Percentiles rank a stretch among this genome's conserved stretches.
These are phyloP conservation scores for Drosophila neoperkinsi DNA, from an alignment of 2,888 invertebrate genomes.

Conservation along the genomic window DNA sequence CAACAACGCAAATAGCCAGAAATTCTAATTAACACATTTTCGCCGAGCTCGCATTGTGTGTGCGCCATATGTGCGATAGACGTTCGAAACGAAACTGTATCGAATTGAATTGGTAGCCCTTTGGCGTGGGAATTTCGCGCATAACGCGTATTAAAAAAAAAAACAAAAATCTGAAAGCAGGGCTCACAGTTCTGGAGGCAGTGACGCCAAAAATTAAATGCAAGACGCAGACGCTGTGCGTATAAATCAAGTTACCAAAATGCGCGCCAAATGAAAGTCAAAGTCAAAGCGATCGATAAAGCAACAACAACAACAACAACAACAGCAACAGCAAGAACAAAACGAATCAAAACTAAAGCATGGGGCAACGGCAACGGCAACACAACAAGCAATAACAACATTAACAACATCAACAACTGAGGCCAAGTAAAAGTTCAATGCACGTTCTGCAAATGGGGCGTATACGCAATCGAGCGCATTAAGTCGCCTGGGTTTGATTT, in stretches of 20 bases:
- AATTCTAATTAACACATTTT: conserved; percentile 78
- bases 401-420: conserved; percentile 25
- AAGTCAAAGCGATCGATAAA: conserved; percentile 61
- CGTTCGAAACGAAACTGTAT: conserved; percentile 22
- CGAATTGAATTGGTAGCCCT: conserved; percentile 52
- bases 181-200: conserved; percentile 69
- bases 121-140: conserved; percentile 69
- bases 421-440: conserved; percentile 77
- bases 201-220: conserved; percentile 77
- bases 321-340: conserved; percentile 9
- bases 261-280: conserved; percentile 70
- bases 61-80: conserved; percentile 74
- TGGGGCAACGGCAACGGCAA: conserved; percentile 44
- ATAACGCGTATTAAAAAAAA: conserved; percentile 30
- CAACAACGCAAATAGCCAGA: conserved; percentile 29
- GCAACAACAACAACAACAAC: conserved; percentile 21
- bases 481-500: conserved; percentile 43
- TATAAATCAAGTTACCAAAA: conserved; percentile 62
- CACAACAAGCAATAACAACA: conserved; percentile 18
- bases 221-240: conserved; percentile 54
- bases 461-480: conserved; percentile 79
- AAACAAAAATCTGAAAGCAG: conserved; percentile 7
- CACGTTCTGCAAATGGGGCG: conserved; percentile 77
- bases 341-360: conserved; percentile 76
- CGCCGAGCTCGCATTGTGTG: conserved; percentile 28